A percentile compares a stretch with the other conserved stretches of the same genome.
Conservation (phyloP, 2,797 vertebrate genomes). For the Sardinella longiceps region DNA sequence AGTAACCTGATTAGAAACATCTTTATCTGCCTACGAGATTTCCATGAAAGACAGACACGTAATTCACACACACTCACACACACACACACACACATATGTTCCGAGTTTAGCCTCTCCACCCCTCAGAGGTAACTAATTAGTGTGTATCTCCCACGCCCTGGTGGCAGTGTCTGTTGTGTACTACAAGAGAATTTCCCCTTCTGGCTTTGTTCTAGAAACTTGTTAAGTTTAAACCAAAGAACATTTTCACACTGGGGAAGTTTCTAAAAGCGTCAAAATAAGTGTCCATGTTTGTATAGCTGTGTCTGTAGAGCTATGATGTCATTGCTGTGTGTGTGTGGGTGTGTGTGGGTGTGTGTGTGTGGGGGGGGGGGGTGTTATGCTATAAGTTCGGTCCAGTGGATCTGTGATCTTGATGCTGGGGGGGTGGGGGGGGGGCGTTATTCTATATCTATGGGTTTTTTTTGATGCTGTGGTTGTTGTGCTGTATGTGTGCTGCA, state of each 20-base stretch:
- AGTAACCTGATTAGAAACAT: too few relatives aligned
- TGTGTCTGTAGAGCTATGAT: too few relatives aligned
- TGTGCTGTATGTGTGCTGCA: slow-evolving; percentile 16
- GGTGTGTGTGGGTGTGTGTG: too few relatives aligned
- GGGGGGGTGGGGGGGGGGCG: too few relatives aligned
- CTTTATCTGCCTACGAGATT: neutral
- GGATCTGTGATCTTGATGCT: too few relatives aligned
- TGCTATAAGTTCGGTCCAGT: too few relatives aligned
- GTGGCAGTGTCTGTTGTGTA: neutral
- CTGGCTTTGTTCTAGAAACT: too few relatives aligned
- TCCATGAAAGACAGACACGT: neutral
- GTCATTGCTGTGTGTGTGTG: too few relatives aligned
- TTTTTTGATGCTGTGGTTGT: too few relatives aligned
- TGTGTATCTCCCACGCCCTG: neutral
- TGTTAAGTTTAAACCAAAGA: neutral
- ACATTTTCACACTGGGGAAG: neutral
- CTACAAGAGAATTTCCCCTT: neutral
- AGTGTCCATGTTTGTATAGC: neutral
- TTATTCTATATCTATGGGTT: too few relatives aligned
- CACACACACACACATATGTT: neutral
- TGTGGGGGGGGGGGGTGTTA: too few relatives aligned
- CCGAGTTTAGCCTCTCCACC: neutral
- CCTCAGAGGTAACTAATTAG: neutral
- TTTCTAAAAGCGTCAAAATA: neutral
- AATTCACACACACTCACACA: neutral